Base-by-base conservation (phyloP, 92 coral and sea anemone genomes). In the Palythoa grandiflora region DNA sequence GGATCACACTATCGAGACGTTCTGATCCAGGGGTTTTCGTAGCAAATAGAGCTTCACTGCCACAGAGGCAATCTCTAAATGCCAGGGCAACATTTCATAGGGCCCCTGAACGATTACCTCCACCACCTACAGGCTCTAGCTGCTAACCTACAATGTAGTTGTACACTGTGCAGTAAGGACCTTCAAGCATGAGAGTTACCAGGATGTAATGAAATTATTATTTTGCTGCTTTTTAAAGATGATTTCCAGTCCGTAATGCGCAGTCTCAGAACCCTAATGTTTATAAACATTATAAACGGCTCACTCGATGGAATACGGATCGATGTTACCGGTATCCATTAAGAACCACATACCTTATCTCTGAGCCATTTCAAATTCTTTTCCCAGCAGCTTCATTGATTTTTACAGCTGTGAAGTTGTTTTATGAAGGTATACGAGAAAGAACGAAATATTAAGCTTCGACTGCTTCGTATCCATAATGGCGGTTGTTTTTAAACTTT, bases 11-110 rank as follows among this genome's bases (percentile, higher is more conserved):
- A n/a, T 88, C 90, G 3, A 39, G 86, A 10, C 75, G 71, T 21
- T 66, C 90, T 13, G 87, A 88, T 50, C 90, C 90, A 60, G 90
- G 90, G 2, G 77, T 88, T 12, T 88, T 88, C 79, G 87, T 88
- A 38, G 90, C 90, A 20, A 78, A 88, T 28, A 12, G 90, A 10
- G 87, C 86, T 52, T 78, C 86, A 11, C 12, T 88, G 52, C 89
- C 89, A 51, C 89, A 87, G 44, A 17, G 70, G 20, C 44, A 61
- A 3, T 75, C 89, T 7, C 39, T 78, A 36, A 78, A 87, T 10
- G 90, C 61, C 38, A 68, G 87, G 39, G 87, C 87, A 10, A 10
- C 13, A 36, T 87, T 87, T 59, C 89, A 87, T 57, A 28, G 36
- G 17, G 76, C 47, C 51, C 60, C 78, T 66, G 90, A 78, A 71